These are phyloP conservation scores for Sprattus sprattus DNA, from an alignment of 2,113 vertebrate genomes.

Conservation along the genomic window DNA sequence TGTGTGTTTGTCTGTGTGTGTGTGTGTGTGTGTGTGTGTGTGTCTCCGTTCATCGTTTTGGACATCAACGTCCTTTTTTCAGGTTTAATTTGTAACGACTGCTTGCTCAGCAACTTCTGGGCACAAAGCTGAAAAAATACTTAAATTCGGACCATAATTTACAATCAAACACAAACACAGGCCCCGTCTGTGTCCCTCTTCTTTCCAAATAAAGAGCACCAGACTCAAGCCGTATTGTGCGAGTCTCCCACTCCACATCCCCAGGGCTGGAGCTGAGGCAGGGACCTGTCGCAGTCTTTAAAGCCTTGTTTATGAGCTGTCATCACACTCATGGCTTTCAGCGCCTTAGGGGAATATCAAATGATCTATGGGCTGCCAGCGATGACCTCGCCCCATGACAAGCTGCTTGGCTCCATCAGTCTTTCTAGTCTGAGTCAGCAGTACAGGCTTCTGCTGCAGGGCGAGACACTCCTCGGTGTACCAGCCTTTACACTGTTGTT, in stretches of 20 bases:
- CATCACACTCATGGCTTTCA: neutral
- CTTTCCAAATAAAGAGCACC: neutral
- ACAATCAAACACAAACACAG: constrained; percentile 14
- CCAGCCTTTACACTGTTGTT: neutral
- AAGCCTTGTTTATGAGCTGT: neutral
- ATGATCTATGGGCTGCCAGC: neutral
- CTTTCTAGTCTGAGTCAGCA: neutral
- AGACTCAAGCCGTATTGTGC: neutral
- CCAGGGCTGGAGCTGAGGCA: neutral
- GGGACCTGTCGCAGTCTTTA: neutral
- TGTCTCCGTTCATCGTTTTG: constrained; percentile 34
- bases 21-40: neutral
- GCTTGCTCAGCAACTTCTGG: constrained; percentile 40
- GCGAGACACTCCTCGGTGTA: neutral
- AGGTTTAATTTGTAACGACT: constrained; percentile 27
- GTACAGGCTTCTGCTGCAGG: neutral
- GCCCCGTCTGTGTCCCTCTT: neutral
- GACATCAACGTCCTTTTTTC: constrained; percentile 32
- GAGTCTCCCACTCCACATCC: neutral
- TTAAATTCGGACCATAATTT: constrained; percentile 22
- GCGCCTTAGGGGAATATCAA: neutral
- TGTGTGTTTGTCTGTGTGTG: neutral
- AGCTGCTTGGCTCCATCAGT: neutral
- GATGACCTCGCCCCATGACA: neutral
- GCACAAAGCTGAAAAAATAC: constrained; percentile 19